Base-by-base conservation (phyloP, 1,140 invertebrate genomes). In the Drosophila pectinifera region DNA sequence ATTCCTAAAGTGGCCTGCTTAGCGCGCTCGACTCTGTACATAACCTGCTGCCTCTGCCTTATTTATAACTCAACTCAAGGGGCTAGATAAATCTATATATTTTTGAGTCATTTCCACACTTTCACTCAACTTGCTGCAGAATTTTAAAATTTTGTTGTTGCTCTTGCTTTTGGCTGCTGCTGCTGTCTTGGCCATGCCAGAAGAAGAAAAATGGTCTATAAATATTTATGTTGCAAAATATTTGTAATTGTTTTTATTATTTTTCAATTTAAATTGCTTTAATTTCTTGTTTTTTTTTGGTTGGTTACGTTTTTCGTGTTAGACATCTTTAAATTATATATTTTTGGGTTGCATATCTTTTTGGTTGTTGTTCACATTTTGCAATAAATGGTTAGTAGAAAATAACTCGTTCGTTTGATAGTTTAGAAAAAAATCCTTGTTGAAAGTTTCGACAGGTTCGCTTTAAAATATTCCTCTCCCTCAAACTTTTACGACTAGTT, bases 191-290 rank as follows among this genome's bases (percentile, higher is more conserved):
- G 73, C 73, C 55, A 43, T 77, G 80, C 79, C 77, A 80, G 41
- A 59, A 85, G 18, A 53, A 86, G 61, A 80, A 84, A 86, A 88
- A 89, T 88, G 80, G 62, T 84, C 77, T 88, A 84, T 80, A 89
- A 73, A 88, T 88, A 88, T 88, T 79, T 80, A 80, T 84, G 63
- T 89, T 88, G 84, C 84, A 89, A 88, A 88, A 89, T 89, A 88
- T 76, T 89, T 89, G 84, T 80, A 84, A 88, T 89, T 89, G 67
- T 77, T 82, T 84, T 85, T 82, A 80, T 78, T 77, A 61, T 84
- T 73, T 84, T 84, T 78, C 67, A 73, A 82, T 77, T 83, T 45
- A 77, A 67, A 89, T 73, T 70, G 45, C 62, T 83, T 82, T 31
- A 14, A 56, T 61, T 45, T 57, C 41, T 75, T 62, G 42, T 55